These are phyloP conservation scores for Falco columbarius DNA, from an alignment of 2,797 vertebrate species.

Conservation along the genomic window DNA sequence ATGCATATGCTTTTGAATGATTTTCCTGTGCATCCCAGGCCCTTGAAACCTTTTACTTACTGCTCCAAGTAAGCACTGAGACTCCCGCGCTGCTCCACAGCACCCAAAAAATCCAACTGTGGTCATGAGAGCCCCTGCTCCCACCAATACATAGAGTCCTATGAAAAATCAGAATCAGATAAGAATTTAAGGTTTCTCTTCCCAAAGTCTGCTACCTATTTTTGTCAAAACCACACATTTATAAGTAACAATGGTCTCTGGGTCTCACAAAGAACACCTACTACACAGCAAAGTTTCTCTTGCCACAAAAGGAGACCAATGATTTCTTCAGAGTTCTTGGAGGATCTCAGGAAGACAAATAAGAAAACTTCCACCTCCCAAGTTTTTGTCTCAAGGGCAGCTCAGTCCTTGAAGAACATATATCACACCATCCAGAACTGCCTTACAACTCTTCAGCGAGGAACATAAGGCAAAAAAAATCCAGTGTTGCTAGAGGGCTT, in stretches of 20 bases:
- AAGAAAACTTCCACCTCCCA: not conserved
- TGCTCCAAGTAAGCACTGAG: conserved; percentile 93
- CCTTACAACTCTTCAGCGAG: not conserved
- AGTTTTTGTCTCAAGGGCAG: not conserved
- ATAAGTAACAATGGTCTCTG: not conserved
- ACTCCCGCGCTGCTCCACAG: conserved; percentile 93
- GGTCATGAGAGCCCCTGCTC: conserved; percentile 91
- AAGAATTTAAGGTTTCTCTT: not conserved
- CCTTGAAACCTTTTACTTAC: conserved; percentile 80
- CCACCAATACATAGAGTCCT: conserved; percentile 94
- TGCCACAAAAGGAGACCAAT: not conserved
- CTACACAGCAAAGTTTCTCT: not conserved
- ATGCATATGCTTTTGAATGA: not conserved
- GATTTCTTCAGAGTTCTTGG: not conserved
- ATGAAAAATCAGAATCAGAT: conserved; percentile 40
- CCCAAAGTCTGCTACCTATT: not conserved
- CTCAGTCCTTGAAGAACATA: not conserved
- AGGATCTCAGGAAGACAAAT: not conserved
- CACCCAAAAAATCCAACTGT: conserved; percentile 95
- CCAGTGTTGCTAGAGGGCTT: not conserved
- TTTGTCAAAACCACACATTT: not conserved
- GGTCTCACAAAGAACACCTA: not conserved
- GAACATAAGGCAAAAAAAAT: not conserved
- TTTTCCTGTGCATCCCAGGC: not conserved
- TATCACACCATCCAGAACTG: not conserved